Evolutionary conservation across 2,888 invertebrate genomes (phyloP).

Genomic region (Ichneumoninae sp.): DNA sequence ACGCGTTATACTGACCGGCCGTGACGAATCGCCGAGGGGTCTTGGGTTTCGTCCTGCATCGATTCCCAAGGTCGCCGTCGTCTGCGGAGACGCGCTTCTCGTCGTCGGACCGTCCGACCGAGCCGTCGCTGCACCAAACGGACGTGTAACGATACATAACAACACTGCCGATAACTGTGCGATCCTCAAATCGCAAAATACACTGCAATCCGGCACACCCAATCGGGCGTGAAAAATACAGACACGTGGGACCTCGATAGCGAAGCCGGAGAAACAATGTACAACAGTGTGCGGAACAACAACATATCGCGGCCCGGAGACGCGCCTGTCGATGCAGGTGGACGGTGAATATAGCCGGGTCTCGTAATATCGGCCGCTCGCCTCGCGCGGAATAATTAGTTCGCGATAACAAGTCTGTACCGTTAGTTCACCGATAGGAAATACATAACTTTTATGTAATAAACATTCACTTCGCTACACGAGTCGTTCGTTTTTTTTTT

Average conservation of each 20-base stretch:
- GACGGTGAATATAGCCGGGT: slow-evolving; percentile 38
- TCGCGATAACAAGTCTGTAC: slow-evolving; percentile 53
- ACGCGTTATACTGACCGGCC: slow-evolving; percentile 42
- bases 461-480: not conserved
- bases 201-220: slow-evolving; percentile 17
- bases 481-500: not conserved
- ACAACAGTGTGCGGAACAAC: not conserved
- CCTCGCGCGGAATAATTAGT: slow-evolving; percentile 63
- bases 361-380: slow-evolving; percentile 41
- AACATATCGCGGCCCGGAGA: slow-evolving; percentile 12
- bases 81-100: slow-evolving; percentile 56
- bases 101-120: slow-evolving; percentile 63
- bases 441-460: slow-evolving; percentile 24
- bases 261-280: not conserved
- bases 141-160: slow-evolving; percentile 73
- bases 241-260: not conserved
- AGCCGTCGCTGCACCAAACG: slow-evolving; percentile 72
- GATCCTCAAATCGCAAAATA: not conserved
- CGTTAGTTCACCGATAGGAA: slow-evolving; percentile 19
- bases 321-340: slow-evolving; percentile 43
- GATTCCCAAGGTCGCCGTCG: slow-evolving; percentile 24
- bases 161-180: not conserved
- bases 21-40: slow-evolving; percentile 49
- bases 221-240: not conserved
- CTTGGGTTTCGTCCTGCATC: slow-evolving; percentile 37